Evolutionary conservation across 2,888 invertebrate species (phyloP).

Genomic region (Tuberolachnus salignus): DNA sequence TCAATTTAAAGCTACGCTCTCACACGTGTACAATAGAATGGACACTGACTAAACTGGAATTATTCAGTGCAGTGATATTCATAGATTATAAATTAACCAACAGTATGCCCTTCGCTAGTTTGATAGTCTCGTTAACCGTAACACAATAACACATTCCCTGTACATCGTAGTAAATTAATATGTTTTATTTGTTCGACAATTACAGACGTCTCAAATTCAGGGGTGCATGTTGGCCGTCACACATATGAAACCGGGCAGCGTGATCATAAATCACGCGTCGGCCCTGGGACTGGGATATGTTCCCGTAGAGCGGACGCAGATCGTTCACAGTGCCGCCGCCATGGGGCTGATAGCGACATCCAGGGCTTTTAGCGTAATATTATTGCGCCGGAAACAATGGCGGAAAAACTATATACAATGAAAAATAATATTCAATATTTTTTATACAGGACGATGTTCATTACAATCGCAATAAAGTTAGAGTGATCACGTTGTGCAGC

Average conservation of each 20-base stretch:
- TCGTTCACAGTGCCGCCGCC: neutral
- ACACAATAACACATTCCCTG: no score
- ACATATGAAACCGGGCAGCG: neutral
- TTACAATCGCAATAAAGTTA: neutral
- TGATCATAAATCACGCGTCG: neutral
- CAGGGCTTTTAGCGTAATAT: neutral
- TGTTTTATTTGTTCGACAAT: no score
- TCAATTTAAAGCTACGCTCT: no score
- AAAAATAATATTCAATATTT: no score
- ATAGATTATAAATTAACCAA: no score
- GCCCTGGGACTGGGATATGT: neutral
- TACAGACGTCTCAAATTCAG: neutral
- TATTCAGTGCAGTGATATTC: no score
- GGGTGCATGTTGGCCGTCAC: neutral
- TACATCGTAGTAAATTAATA: no score
- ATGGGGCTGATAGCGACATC: neutral
- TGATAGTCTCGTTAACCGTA: no score
- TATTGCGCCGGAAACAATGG: neutral
- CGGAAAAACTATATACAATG: neutral
- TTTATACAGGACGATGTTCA: neutral
- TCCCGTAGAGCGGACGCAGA: neutral
- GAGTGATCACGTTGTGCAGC: neutral
- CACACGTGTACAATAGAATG: no score
- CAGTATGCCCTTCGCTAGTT: no score
- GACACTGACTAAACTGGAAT: no score